Conservation (phyloP, 2,888 invertebrate genomes). For the Itoplectis maculator region DNA sequence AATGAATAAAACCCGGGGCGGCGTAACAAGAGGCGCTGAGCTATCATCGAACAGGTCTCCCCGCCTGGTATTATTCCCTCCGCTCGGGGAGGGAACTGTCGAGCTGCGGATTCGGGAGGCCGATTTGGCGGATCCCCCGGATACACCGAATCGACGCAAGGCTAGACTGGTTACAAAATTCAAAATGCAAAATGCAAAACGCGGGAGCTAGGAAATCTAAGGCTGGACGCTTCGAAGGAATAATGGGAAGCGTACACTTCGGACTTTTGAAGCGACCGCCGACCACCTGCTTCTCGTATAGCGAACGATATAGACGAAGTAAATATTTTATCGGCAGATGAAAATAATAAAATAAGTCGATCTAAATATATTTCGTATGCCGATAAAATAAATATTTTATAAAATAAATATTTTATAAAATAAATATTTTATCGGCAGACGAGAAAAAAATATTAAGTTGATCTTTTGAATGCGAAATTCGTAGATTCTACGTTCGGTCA, state of each 20-base stretch:
- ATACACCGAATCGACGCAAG: constrained; percentile 13
- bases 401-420: no score
- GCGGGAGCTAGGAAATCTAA: constrained; percentile 7
- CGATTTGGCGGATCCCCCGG: constrained; percentile 30
- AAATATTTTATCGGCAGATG: background rate
- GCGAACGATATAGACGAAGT: background rate
- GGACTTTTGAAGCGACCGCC: constrained; percentile 7
- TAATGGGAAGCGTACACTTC: background rate
- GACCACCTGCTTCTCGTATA: background rate
- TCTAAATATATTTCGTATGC: no score
- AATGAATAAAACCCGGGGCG: constrained; percentile 75
- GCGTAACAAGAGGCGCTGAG: constrained; percentile 81
- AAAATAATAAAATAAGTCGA: background rate
- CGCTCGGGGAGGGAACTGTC: constrained; percentile 47
- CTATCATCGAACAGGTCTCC: constrained; percentile 73
- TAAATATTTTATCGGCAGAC: background rate
- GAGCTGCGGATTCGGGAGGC: constrained; percentile 44
- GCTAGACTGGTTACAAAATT: no score
- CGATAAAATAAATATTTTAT: no score
- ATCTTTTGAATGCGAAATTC: no score
- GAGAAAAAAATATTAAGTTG: background rate
- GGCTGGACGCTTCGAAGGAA: background rate
- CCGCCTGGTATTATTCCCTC: constrained; percentile 61
- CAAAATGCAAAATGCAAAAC: constrained; percentile 1
- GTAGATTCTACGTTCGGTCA: no score